Percentiles rank a stretch among this genome's conserved stretches.
phyloP scores from a whole-genome alignment of 2,113 vertebrate species.

The Sinocyclocheilus rhinocerous region DNA sequence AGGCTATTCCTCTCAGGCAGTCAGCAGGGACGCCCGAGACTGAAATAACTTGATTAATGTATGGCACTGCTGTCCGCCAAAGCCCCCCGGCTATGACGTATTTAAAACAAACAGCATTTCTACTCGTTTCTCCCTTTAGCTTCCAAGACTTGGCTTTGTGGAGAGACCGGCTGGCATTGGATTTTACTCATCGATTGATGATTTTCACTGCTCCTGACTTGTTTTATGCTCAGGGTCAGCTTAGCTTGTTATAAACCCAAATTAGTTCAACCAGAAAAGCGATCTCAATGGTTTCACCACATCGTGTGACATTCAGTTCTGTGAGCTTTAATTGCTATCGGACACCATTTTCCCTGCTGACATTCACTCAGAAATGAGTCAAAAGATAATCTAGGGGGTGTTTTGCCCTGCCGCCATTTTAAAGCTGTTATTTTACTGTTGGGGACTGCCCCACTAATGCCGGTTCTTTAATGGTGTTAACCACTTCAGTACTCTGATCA shows the following conservation, averaged over 20 bases:
- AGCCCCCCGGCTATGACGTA: constrained; percentile 33
- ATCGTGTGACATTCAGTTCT: neutral
- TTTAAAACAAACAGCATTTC: constrained; percentile 36
- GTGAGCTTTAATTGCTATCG: constrained; percentile 5
- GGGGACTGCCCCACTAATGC: no score
- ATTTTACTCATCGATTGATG: constrained; percentile 29
- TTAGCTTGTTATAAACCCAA: constrained; percentile 34
- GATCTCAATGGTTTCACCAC: constrained; percentile 9
- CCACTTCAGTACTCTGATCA: no score
- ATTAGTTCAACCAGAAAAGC: constrained; percentile 18
- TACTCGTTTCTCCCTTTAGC: constrained; percentile 19
- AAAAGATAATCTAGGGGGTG: constrained; percentile 22
- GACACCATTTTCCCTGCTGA: neutral
- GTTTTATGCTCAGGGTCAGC: neutral
- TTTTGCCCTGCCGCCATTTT: constrained; percentile 30
- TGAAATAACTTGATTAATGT: constrained; percentile 48
- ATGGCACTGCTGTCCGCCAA: constrained; percentile 19
- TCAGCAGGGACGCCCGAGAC: constrained; percentile 23
- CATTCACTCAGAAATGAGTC: constrained; percentile 17
- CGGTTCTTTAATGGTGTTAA: no score
- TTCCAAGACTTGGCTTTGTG: constrained; percentile 10
- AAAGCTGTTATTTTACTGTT: constrained; percentile 27
- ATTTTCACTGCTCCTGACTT: constrained; percentile 29
- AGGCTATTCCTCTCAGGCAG: constrained; percentile 32
- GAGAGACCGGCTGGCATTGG: neutral